These are phyloP conservation scores for Burhinus bistriatus DNA, from an alignment of 2,113 vertebrate genomes.

Conservation along the genomic window DNA sequence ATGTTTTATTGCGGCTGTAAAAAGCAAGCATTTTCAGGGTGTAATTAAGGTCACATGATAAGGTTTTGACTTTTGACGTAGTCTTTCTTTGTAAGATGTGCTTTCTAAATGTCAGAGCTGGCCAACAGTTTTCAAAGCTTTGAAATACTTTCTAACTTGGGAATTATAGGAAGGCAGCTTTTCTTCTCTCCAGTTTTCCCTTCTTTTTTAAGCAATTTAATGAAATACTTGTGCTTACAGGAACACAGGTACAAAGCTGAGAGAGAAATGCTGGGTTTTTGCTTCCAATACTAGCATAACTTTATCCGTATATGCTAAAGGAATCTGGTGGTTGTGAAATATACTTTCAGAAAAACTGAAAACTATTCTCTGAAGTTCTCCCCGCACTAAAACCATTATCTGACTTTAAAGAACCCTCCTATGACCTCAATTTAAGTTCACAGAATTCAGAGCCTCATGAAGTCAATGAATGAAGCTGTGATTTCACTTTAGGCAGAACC, in stretches of 20 bases:
- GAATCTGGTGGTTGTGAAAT: background rate
- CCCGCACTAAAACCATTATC: background rate
- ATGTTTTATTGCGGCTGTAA: background rate
- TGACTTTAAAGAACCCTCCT: background rate
- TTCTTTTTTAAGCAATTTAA: background rate
- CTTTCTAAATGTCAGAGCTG: background rate
- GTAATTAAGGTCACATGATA: background rate
- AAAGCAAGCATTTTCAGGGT: background rate
- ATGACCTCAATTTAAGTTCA: background rate
- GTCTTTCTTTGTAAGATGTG: background rate
- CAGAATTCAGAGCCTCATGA: background rate
- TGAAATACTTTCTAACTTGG: background rate
- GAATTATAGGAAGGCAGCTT: background rate
- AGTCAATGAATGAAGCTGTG: background rate
- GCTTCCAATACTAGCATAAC: background rate
- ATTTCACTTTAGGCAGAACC: background rate
- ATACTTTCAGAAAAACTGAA: background rate
- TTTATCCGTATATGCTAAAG: background rate
- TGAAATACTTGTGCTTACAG: background rate
- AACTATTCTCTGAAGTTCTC: background rate
- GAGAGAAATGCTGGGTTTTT: background rate
- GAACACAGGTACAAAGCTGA: background rate
- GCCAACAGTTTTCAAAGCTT: background rate
- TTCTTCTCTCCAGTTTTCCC: background rate
- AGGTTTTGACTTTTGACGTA: background rate